Evolutionary conservation across 1,140 invertebrate species (phyloP), one percentile per base, ranked within the genome.

Genomic region (Aricia agestis): DNA sequence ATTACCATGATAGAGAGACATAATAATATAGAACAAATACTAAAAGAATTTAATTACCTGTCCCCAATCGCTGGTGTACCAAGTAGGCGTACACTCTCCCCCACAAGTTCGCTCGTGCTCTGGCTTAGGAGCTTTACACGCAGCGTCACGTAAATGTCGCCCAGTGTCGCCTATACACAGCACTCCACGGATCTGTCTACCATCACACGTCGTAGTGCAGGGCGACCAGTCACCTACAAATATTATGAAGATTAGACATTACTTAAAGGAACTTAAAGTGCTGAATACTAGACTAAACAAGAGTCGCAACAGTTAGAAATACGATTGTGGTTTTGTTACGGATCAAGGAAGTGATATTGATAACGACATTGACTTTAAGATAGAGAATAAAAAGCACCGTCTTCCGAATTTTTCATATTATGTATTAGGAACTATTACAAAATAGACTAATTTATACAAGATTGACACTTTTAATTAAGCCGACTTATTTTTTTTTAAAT

Each of bases 21-120:
- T n/a, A 9, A 42, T 42, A 9, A 42, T 42, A 42, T 42, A 42
- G 11, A 11, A 42, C 1, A 42, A 9, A 1, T 2, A 42, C 11
- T 1, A 1, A 10, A 52, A 52, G 11, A 11, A 15, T 2, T 15
- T 59, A 36, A 74, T 69, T 61, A 87, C 86, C 83, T 86, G 80
- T 31, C 81, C 81, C 88, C 88, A 90, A 15, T 90, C 87, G 36
- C 87, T 84, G 18, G 77, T 81, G 67, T 83, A 88, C 88, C 88
- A 90, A 17, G 69, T 74, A 0, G 86, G 78, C 9, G 70, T 31
- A 41, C 88, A 89, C 4, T 83, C 74, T 0, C 71, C 77, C 0
- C 76, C 78, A 66, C 88, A 90, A 2, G 74, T 69, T 32, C 82
- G 74, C 58, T 86, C 82, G 2, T 72, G 73, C 7, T 78, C 79